These are phyloP conservation scores for Scrobipalpa costella DNA, from an alignment of 2,888 invertebrate genomes.

Conservation along the genomic window DNA sequence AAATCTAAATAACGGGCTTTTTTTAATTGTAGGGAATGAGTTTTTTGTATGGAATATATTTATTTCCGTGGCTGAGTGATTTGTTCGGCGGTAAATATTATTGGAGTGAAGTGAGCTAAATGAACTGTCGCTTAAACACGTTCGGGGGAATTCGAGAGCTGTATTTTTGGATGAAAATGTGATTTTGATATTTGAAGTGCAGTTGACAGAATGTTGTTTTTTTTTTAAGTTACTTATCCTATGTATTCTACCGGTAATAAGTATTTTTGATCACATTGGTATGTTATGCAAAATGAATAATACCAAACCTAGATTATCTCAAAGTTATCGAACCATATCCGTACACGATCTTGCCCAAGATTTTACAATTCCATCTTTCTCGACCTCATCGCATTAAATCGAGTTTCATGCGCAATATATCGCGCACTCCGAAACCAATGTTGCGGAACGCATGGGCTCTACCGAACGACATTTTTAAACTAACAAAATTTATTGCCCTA, in stretches of 20 bases:
- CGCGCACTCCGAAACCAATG: constrained; percentile 63
- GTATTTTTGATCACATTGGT: no score
- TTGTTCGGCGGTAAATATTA: constrained; percentile 69
- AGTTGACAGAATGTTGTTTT: not conserved
- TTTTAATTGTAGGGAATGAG: constrained; percentile 74
- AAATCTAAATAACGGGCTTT: constrained; percentile 76
- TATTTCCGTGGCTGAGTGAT: constrained; percentile 73
- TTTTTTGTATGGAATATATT: constrained; percentile 70
- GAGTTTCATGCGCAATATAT: constrained; percentile 70
- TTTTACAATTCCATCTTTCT: constrained; percentile 3
- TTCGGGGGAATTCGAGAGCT: constrained; percentile 29
- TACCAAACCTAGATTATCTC: not conserved
- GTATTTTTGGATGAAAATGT: constrained; percentile 21
- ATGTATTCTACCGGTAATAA: no score
- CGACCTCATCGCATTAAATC: constrained; percentile 30
- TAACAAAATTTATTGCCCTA: constrained; percentile 62
- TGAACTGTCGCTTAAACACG: constrained; percentile 54
- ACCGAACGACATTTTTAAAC: constrained; percentile 63
- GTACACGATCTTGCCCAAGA: not conserved
- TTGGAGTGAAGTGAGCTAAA: constrained; percentile 54
- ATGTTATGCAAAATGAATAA: no score
- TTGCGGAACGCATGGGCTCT: constrained; percentile 69
- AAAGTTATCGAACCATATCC: not conserved
- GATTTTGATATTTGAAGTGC: not conserved
- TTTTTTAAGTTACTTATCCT: not conserved